These are phyloP conservation scores for Genyomyrus donnyi DNA, from an alignment of 2,113 vertebrate species.

Conservation along the genomic window DNA sequence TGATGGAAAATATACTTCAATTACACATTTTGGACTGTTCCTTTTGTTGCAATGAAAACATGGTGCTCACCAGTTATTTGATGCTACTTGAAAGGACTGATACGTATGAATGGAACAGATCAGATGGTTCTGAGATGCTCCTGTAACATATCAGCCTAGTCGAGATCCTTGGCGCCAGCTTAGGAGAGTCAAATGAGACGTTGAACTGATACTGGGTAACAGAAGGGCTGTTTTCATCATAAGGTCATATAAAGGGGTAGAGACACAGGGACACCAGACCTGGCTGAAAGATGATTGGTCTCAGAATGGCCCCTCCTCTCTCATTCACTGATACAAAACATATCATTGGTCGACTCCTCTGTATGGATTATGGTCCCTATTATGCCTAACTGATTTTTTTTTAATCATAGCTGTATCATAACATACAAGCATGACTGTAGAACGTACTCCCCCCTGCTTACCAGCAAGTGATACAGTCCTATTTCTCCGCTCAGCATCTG, in stretches of 20 bases:
- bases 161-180: neutral
- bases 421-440: neutral
- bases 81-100: neutral
- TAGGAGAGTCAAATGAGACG: neutral
- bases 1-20: conserved; percentile 51
- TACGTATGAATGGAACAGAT: neutral
- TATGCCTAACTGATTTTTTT: neutral
- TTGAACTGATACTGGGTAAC: neutral
- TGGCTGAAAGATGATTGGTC: neutral
- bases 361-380: neutral
- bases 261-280: neutral
- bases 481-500: neutral
- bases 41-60: conserved; percentile 10
- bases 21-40: conserved; percentile 53
- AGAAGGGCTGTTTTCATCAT: neutral
- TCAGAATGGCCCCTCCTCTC: neutral
- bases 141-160: neutral
- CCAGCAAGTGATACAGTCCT: neutral
- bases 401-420: neutral
- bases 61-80: neutral
- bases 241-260: neutral
- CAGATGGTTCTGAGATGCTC: neutral
- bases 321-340: neutral
- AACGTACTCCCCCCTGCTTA: neutral
- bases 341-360: neutral